Evolutionary conservation across 2,888 invertebrate species (phyloP).

Genomic region (Cabera pusaria): DNA sequence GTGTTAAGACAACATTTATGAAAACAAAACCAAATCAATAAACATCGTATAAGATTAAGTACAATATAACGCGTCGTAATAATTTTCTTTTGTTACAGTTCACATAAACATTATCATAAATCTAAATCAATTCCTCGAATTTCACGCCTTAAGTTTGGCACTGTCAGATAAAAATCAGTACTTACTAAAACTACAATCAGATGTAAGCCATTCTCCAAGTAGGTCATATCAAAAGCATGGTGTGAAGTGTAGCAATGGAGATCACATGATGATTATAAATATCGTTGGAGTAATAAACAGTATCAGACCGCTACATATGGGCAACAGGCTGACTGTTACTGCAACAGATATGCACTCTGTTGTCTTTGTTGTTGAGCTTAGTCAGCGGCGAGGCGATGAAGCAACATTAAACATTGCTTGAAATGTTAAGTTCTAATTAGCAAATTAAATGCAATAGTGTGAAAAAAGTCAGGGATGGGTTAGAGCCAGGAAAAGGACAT

Average conservation of each 20-base stretch:
- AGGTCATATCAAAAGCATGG: constrained; percentile 26
- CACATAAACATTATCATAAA: not conserved
- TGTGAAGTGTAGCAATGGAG: constrained; percentile 31
- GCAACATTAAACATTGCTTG: too few relatives aligned
- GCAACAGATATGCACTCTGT: constrained; percentile 21
- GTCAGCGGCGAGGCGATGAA: constrained; percentile 19
- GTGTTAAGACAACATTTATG: too few relatives aligned
- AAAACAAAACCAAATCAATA: too few relatives aligned
- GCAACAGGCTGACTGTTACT: constrained; percentile 27
- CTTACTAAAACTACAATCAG: constrained; percentile 20
- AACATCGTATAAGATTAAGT: too few relatives aligned
- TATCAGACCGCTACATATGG: constrained; percentile 31
- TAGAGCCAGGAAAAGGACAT: too few relatives aligned
- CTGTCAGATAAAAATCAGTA: constrained; percentile 20
- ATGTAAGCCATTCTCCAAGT: constrained; percentile 20
- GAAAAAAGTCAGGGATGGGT: too few relatives aligned
- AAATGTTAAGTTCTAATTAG: too few relatives aligned
- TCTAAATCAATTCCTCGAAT: not conserved
- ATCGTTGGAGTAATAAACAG: constrained; percentile 31
- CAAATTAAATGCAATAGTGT: too few relatives aligned
- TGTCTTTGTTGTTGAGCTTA: constrained; percentile 9
- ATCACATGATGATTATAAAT: constrained; percentile 42
- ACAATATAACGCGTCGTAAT: too few relatives aligned
- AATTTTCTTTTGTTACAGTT: too few relatives aligned
- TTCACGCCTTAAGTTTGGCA: not conserved